A percentile compares a stretch with the other conserved stretches of the same genome.
Conservation (phyloP, 2,797 vertebrate species). For the Melopsittacus undulatus region DNA sequence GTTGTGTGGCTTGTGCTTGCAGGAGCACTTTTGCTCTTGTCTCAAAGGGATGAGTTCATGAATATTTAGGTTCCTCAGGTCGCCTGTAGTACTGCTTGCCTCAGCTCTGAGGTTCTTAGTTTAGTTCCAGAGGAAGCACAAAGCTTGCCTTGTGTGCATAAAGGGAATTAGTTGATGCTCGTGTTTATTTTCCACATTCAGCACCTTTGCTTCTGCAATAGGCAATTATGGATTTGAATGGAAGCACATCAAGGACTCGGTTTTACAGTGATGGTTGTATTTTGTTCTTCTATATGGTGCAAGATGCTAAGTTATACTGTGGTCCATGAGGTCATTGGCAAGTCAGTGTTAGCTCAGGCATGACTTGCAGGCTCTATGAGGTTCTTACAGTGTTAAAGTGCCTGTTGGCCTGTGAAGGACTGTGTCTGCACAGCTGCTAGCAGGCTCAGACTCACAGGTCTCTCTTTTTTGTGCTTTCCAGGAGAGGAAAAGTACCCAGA, state of each 20-base stretch:
- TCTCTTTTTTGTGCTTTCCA: neutral
- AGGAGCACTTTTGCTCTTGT: slow-evolving; percentile 12
- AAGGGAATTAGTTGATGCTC: slow-evolving; percentile 22
- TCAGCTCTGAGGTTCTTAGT: slow-evolving; percentile 40
- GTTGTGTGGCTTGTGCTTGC: neutral
- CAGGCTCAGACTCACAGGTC: neutral
- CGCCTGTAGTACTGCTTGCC: neutral
- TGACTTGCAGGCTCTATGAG: neutral
- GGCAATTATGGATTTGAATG: neutral
- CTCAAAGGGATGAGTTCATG: slow-evolving; percentile 45
- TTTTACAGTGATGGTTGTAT: neutral
- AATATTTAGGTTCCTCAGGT: slow-evolving; percentile 44
- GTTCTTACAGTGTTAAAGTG: neutral
- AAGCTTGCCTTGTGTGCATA: neutral
- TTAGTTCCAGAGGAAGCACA: neutral
- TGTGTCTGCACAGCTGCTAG: neutral
- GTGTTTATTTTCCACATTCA: neutral
- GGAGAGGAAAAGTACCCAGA: neutral
- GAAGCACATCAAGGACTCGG: neutral
- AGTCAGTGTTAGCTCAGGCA: neutral
- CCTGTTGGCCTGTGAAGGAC: neutral
- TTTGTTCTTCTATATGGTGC: neutral
- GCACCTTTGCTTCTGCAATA: slow-evolving; percentile 32
- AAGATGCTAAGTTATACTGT: neutral
- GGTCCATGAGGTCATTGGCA: neutral